These are phyloP conservation scores for Leptinotarsa defecta DNA, from an alignment of 1,140 invertebrate species.

Conservation along the genomic window DNA sequence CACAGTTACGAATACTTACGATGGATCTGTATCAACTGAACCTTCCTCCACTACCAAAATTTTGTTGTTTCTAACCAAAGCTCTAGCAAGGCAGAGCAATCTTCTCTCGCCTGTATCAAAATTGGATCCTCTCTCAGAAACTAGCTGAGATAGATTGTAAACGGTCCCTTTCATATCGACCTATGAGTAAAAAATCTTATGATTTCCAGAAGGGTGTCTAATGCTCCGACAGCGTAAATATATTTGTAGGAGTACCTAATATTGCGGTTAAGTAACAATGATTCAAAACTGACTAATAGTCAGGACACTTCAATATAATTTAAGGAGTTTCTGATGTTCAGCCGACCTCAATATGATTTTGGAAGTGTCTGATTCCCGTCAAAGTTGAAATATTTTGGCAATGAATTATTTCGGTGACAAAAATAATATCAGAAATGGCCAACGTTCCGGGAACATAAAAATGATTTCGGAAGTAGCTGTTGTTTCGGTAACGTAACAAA, in stretches of 20 bases:
- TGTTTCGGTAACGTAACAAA: too few relatives aligned
- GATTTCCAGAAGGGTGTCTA: neutral
- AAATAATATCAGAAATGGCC: too few relatives aligned
- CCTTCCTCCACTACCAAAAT: constrained; percentile 69
- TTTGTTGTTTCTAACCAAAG: constrained; percentile 68
- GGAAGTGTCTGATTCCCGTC: too few relatives aligned
- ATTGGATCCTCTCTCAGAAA: constrained; percentile 76
- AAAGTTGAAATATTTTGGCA: too few relatives aligned
- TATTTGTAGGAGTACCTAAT: constrained; percentile 2
- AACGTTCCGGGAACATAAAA: too few relatives aligned
- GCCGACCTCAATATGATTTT: too few relatives aligned
- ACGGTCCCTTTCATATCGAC: constrained; percentile 60
- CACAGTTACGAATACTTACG: constrained; percentile 11
- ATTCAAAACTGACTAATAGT: neutral
- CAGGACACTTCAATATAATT: too few relatives aligned
- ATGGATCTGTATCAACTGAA: constrained; percentile 61
- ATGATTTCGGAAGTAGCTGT: too few relatives aligned
- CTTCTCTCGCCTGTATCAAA: constrained; percentile 86
- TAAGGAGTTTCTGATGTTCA: too few relatives aligned
- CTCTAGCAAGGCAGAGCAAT: constrained; percentile 80
- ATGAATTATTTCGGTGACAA: too few relatives aligned
- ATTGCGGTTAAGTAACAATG: neutral
- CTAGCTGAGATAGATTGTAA: constrained; percentile 67
- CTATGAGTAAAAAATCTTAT: neutral
- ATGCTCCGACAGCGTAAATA: neutral